These are phyloP conservation scores for Drosophila stalkeri DNA, from an alignment of 2,888 invertebrate species.

Conservation along the genomic window DNA sequence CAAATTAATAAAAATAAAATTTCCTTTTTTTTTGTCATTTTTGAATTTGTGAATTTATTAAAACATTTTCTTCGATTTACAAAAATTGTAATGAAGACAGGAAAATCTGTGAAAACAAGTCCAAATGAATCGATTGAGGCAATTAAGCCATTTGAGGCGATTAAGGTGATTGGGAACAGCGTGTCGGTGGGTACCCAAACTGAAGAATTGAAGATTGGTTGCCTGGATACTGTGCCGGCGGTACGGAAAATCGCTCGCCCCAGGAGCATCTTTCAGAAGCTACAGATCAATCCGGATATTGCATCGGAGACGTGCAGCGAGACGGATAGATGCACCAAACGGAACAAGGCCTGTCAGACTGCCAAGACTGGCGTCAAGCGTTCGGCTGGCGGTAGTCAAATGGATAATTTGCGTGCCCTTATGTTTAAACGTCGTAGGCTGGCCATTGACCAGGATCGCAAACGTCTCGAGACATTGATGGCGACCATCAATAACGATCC, in stretches of 20 bases:
- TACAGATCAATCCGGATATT: neutral
- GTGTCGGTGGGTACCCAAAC: neutral
- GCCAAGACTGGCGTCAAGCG: conserved; percentile 5
- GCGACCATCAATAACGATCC: conserved; percentile 5
- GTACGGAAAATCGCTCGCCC: neutral
- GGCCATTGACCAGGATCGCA: neutral
- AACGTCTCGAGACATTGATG: neutral
- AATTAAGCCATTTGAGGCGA: no score
- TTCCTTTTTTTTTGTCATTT: neutral
- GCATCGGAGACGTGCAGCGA: neutral
- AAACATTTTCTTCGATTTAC: neutral
- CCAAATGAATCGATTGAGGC: no score
- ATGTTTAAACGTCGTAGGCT: neutral
- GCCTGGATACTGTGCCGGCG: neutral
- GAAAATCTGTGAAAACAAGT: neutral
- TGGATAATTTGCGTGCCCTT: neutral
- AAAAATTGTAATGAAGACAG: no score
- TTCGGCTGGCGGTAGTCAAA: neutral
- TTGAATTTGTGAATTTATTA: neutral
- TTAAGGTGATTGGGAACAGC: no score
- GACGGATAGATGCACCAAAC: neutral
- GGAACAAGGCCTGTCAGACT: conserved; percentile 13
- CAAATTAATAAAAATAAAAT: no score
- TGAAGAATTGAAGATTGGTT: neutral
- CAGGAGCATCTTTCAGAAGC: neutral